Base-by-base conservation (phyloP, 2,113 vertebrate genomes). In the Dicentrarchus labrax region DNA sequence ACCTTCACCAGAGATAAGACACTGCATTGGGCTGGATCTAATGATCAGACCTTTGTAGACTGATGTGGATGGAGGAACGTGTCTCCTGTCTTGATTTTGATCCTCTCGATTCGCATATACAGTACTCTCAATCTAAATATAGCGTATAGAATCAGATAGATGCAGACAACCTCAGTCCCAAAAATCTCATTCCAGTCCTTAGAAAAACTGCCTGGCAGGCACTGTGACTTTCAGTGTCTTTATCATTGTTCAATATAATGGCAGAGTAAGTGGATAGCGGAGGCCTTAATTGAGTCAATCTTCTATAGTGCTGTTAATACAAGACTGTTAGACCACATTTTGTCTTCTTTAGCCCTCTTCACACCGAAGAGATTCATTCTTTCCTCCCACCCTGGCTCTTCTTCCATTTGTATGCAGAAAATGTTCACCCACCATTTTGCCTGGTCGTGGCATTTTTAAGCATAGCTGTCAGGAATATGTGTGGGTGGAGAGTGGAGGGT, bases 191-290 rank as follows among this genome's bases (percentile, higher is more conserved):
- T 64, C 56, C 8, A 3, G 38, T 82, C 41, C 12, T 57, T 15
- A 36, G 47, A 66, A 84, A 76, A 80, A 69, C 41, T 53, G 43
- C 66, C 62, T 24, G n/a, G 51, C 53, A 80, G 75, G 10, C 30
- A 47, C 50, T 30, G 48, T 13, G 47, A 78, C 66, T 86, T 73
- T 1, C n/a, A n/a, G 51, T 72, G 59, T 76, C 74, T 68, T 86
- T 43, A 86, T 77, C 43, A 76, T 83, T 86, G 75, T 87, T 93
- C 76, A 56, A 57, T 83, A 56, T 84, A 91, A 89, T 74, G 78
- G 68, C 71, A 80, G 65, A 76, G 68, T 73, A 78, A 86, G 83
- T 84, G 83, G 70, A 66, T 54, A 56, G 45, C 39, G 12, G 5
- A 59, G 50, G 54, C 53, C 50, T 85, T 85, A 82, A 93, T 84